Conservation (phyloP, 2,113 vertebrate species). For the Pollimyrus isidori region DNA sequence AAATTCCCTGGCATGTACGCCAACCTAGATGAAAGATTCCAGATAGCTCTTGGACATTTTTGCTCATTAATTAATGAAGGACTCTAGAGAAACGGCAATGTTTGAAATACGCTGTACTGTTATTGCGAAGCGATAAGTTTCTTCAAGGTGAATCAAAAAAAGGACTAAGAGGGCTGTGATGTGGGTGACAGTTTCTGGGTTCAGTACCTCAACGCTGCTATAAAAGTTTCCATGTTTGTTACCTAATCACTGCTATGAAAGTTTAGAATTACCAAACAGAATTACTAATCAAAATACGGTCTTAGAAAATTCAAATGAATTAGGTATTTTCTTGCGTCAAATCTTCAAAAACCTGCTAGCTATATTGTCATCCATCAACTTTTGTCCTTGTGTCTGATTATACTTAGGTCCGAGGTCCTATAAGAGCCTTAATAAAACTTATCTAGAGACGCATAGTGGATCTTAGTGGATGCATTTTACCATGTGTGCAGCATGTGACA, state of each 20-base stretch:
- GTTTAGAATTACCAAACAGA: background rate
- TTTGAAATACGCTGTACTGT: background rate
- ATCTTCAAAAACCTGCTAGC: background rate
- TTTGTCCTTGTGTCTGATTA: background rate
- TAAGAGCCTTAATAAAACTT: background rate
- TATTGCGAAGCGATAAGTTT: background rate
- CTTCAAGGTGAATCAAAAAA: background rate
- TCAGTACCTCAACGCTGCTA: background rate
- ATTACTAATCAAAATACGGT: background rate
- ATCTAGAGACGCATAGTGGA: background rate
- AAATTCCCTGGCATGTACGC: background rate
- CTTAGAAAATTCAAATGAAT: background rate
- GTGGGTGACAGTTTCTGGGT: background rate
- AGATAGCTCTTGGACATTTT: background rate
- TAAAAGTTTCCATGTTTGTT: background rate
- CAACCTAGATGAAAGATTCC: background rate
- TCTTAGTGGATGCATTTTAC: background rate
- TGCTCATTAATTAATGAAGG: background rate
- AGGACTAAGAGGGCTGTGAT: background rate
- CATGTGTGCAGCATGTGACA: background rate
- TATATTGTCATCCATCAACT: background rate
- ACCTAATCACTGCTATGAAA: background rate
- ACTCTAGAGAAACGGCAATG: background rate
- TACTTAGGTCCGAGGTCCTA: background rate
- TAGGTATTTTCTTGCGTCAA: background rate